These are phyloP conservation scores for Cheilosia scutellata DNA, from an alignment of 2,888 invertebrate species.

Conservation along the genomic window DNA sequence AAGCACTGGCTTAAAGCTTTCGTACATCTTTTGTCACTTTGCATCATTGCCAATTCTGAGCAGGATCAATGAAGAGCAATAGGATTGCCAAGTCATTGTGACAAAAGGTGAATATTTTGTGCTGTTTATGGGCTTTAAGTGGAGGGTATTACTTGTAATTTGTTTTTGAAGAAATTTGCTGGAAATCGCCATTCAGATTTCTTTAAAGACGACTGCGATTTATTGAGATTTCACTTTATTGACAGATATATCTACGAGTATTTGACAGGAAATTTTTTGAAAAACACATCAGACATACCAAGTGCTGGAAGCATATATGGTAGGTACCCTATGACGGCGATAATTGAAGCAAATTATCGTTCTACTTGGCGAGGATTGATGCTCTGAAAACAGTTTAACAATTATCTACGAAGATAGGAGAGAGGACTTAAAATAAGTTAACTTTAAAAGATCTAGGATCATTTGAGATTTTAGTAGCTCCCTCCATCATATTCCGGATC, in stretches of 20 bases:
- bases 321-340: too few species aligned
- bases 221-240: slow-evolving; percentile 31
- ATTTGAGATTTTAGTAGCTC: too few species aligned
- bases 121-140: background rate
- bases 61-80: slow-evolving; percentile 30
- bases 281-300: background rate
- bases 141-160: background rate
- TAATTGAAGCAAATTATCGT: too few species aligned
- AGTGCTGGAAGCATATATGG: too few species aligned
- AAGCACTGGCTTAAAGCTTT: background rate
- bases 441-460: too few species aligned
- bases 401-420: too few species aligned
- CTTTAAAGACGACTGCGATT: background rate
- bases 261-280: too few species aligned
- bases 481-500: too few species aligned
- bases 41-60: slow-evolving; percentile 36
- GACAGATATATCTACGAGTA: background rate
- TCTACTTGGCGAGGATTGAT: too few species aligned
- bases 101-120: slow-evolving; percentile 18
- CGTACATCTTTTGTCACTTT: background rate
- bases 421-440: too few species aligned
- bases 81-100: slow-evolving; percentile 36
- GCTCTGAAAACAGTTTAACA: too few species aligned
- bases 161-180: slow-evolving; percentile 9
- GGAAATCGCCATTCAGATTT: slow-evolving; percentile 7